These are phyloP conservation scores for Branchipolynoe longqiensis DNA, from an alignment of 2,888 invertebrate genomes.

Conservation along the genomic window DNA sequence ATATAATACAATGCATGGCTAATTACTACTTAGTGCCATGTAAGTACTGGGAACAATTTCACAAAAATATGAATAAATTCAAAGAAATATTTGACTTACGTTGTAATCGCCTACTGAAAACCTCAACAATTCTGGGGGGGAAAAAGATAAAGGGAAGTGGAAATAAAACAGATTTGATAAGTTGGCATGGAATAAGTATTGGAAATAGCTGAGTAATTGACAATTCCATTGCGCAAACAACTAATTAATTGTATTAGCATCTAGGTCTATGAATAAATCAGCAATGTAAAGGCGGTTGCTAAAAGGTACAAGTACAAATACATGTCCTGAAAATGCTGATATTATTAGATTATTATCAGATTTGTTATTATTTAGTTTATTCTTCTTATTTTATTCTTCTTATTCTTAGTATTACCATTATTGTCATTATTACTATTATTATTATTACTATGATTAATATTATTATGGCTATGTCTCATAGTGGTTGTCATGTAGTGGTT, in stretches of 20 bases:
- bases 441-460: too few relatives aligned
- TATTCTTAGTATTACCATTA: too few relatives aligned
- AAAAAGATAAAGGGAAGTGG: background rate
- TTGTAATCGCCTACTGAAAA: conserved; percentile 40
- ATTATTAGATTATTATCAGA: background rate
- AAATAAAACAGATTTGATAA: background rate
- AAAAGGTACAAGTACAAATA: too few relatives aligned
- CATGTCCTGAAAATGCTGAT: too few relatives aligned
- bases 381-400: background rate
- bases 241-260: background rate
- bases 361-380: background rate
- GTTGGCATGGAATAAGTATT: background rate
- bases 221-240: background rate
- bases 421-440: too few relatives aligned
- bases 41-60: too few relatives aligned
- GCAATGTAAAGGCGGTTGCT: too few relatives aligned
- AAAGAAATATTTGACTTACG: conserved; percentile 14
- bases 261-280: background rate
- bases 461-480: too few relatives aligned
- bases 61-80: too few relatives aligned
- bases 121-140: conserved; percentile 37
- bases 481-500: too few relatives aligned
- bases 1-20: too few relatives aligned
- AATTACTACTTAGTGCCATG: too few relatives aligned
- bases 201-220: background rate